Evolutionary conservation across 1,140 invertebrate genomes (phyloP).

Genomic region (Trachelipus rathkii): DNA sequence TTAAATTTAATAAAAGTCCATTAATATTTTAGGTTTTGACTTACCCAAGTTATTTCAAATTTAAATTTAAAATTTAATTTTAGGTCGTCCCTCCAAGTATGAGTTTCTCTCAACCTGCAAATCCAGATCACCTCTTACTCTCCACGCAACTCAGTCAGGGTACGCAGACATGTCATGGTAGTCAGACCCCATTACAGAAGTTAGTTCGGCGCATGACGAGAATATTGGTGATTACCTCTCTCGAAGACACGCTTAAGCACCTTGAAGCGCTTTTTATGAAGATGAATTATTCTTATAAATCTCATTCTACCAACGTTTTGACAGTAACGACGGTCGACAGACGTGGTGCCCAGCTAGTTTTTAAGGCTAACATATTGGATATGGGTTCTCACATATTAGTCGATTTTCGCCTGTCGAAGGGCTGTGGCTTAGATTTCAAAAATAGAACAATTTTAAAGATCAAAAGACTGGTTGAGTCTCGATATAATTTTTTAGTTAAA

Average conservation of each 20-base stretch:
- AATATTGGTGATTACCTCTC: slow-evolving; percentile 70
- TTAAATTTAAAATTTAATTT: neutral
- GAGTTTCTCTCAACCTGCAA: slow-evolving; percentile 77
- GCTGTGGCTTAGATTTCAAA: slow-evolving; percentile 93
- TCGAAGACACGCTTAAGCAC: slow-evolving; percentile 61
- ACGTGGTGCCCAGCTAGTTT: slow-evolving; percentile 71
- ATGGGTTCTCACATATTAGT: slow-evolving; percentile 70
- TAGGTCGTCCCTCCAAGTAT: neutral
- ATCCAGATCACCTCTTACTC: slow-evolving; percentile 75
- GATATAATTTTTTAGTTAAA: slow-evolving; percentile 58
- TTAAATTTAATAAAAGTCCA: no score
- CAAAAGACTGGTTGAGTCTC: slow-evolving; percentile 59
- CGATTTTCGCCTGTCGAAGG: slow-evolving; percentile 90
- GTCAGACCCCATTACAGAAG: slow-evolving; percentile 65
- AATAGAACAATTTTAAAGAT: slow-evolving; percentile 79
- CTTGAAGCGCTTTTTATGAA: slow-evolving; percentile 61
- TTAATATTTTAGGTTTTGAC: no score
- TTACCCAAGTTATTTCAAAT: no score
- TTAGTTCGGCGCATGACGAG: slow-evolving; percentile 86
- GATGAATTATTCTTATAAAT: slow-evolving; percentile 58
- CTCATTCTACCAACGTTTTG: slow-evolving; percentile 58
- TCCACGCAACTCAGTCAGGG: slow-evolving; percentile 62
- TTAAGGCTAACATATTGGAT: slow-evolving; percentile 74
- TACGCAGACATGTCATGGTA: slow-evolving; percentile 44
- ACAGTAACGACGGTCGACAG: slow-evolving; percentile 69